Conservation (phyloP, 92 coral and sea anemone species). For the Metridium senile region DNA sequence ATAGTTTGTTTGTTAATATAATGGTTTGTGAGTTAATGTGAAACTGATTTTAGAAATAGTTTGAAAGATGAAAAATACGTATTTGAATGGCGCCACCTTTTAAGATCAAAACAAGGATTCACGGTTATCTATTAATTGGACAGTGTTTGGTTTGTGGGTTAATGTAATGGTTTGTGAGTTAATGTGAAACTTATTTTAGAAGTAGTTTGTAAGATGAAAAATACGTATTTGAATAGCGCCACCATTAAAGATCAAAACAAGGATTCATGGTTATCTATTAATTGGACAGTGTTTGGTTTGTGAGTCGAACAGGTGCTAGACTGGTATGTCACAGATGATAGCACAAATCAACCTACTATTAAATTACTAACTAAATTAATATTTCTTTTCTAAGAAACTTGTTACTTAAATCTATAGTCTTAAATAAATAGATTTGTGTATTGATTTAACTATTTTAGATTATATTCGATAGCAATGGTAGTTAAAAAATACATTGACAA, state of each 20-base stretch:
- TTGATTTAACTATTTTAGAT: no score
- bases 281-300: constrained; percentile 8
- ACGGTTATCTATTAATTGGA: constrained; percentile 18
- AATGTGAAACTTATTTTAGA: no score
- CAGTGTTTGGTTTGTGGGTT: constrained; percentile 8
- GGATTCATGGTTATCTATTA: constrained; percentile 21
- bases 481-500: no score
- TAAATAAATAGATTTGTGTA: no score
- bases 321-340: constrained; percentile 42
- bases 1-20: no score
- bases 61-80: neutral
- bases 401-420: no score
- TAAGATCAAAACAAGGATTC: constrained; percentile 5
- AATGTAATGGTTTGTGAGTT: no score
- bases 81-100: constrained; percentile 33
- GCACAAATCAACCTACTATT: constrained; percentile 28
- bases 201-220: no score
- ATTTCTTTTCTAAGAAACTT: neutral
- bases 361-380: constrained; percentile 10
- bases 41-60: no score
- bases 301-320: constrained; percentile 21
- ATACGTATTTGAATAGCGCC: constrained; percentile 25
- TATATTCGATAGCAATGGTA: no score
- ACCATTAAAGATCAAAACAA: constrained; percentile 12
- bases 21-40: no score